Evolutionary conservation across 2,113 vertebrate species (phyloP), one percentile per base, ranked within the genome.

Genomic region (Apus apus): DNA sequence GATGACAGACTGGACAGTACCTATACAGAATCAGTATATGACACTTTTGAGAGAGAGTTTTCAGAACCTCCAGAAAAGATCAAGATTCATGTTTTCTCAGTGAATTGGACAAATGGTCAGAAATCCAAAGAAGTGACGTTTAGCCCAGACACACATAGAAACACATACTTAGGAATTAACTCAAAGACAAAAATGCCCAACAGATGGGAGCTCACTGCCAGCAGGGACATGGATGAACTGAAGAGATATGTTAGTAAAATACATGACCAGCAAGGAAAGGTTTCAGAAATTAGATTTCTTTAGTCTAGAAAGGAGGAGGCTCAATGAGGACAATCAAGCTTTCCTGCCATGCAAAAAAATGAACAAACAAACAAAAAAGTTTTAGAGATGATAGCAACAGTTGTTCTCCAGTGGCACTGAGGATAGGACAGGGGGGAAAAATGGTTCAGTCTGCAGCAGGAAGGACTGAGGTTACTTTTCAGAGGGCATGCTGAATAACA

Each of bases 351-450:
- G 21, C 11, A 50, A 27, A 68, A 85, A 88, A 66, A 6, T n/a
- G 5, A 38, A 38, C 38, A 38, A 38, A 38, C 38, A 68, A 85
- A 88, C 66, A 6, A 8, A 21, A 21, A 21, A 84, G 21, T 3
- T 86, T 84, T 62, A 66, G 64, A 57, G 17, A 58, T 62, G 36
- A 77, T 16, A 17, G 21, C 5, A 70, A 34, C 22, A 7, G 20
- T 14, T 50, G 36, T 22, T 87, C 83, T 30, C 19, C 46, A 58
- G n/a, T 32, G 25, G 3, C 32, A 58, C 15, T 51, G 56, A 80
- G n/a, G 19, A 7, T 2, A 77, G 36, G 11, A 54, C 2, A 8
- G 13, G 14, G n/a, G 1, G 0, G 1, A n/a, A 38, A 57, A 53
- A 29, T 5, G 6, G 8, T 57, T 84, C 60, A 34, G 1, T 64